Percentiles rank a stretch among this genome's conserved stretches.
These are phyloP conservation scores for Tetheella fluctuosa DNA, from an alignment of 2,888 invertebrate genomes.

Conservation along the genomic window DNA sequence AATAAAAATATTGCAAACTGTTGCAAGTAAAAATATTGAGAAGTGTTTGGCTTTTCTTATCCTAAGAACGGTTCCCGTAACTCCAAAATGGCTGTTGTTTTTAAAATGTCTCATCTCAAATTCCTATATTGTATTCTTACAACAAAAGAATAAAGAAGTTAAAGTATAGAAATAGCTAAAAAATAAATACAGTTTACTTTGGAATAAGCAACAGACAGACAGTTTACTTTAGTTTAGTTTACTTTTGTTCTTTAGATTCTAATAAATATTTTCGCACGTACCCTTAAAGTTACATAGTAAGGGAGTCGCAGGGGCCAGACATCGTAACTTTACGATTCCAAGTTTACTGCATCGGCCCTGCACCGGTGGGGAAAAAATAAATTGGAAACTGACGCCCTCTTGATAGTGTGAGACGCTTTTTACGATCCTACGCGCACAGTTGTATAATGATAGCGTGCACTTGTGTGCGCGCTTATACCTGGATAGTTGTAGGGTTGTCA, in stretches of 20 bases:
- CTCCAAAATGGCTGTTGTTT: too few relatives aligned
- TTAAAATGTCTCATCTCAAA: too few relatives aligned
- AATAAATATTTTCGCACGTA: constrained; percentile 10
- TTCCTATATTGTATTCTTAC: too few relatives aligned
- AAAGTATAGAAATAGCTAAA: too few relatives aligned
- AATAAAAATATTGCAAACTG: too few relatives aligned
- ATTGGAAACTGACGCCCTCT: constrained; percentile 78
- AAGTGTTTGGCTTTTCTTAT: too few relatives aligned
- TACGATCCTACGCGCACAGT: constrained; percentile 48
- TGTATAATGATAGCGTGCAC: constrained; percentile 12
- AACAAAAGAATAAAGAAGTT: too few relatives aligned
- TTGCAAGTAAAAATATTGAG: too few relatives aligned
- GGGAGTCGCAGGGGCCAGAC: constrained; percentile 68
- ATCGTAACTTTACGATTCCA: constrained; percentile 76
- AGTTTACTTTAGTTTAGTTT: too few relatives aligned
- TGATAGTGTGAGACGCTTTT: constrained; percentile 55
- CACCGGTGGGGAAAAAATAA: constrained; percentile 80
- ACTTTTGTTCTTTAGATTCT: neutral
- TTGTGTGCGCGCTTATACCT: constrained; percentile 17
- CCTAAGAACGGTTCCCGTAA: too few relatives aligned
- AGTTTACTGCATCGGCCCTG: constrained; percentile 77
- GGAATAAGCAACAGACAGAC: too few relatives aligned
- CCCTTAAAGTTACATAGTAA: constrained; percentile 51
- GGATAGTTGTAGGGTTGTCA: constrained; percentile 10
- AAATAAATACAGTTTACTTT: too few relatives aligned